These are phyloP conservation scores for Callionymus lyra DNA, from an alignment of 2,113 vertebrate species.

Conservation along the genomic window DNA sequence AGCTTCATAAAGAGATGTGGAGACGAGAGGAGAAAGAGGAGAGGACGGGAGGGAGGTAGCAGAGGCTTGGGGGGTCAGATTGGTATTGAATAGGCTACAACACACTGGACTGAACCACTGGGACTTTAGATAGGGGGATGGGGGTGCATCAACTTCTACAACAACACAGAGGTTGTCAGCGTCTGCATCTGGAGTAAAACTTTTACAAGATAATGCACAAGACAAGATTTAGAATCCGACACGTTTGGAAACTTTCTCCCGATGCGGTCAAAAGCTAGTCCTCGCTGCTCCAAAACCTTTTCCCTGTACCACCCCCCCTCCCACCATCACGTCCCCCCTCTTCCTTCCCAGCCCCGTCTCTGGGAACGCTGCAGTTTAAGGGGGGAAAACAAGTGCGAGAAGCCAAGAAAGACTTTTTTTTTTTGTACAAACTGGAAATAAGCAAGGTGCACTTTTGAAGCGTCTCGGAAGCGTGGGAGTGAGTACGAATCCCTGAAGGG, in stretches of 20 bases:
- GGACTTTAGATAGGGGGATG: conserved; percentile 43
- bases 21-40: conserved; percentile 55
- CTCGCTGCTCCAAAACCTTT: neutral
- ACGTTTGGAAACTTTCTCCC: too few species aligned
- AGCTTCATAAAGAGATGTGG: conserved; percentile 71
- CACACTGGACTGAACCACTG: conserved; percentile 65
- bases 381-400: conserved; percentile 49
- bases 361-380: conserved; percentile 46
- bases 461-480: neutral
- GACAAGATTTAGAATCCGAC: neutral
- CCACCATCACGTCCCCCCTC: conserved; percentile 17
- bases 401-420: conserved; percentile 36
- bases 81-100: conserved; percentile 67
- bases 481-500: too few species aligned
- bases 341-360: conserved; percentile 34
- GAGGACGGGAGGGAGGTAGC: conserved; percentile 40
- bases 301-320: conserved; percentile 19
- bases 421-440: conserved; percentile 15
- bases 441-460: neutral
- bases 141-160: conserved; percentile 42
- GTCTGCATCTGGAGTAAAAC: conserved; percentile 8
- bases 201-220: conserved; percentile 8
- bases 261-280: too few species aligned
- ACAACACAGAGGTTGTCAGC: conserved; percentile 18
- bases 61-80: conserved; percentile 56